A percentile compares a stretch with the other conserved stretches of the same genome.
Conservation (phyloP, 30 jellyfish, hydroid and myxozoan species). For the Aurelia aurita region DNA sequence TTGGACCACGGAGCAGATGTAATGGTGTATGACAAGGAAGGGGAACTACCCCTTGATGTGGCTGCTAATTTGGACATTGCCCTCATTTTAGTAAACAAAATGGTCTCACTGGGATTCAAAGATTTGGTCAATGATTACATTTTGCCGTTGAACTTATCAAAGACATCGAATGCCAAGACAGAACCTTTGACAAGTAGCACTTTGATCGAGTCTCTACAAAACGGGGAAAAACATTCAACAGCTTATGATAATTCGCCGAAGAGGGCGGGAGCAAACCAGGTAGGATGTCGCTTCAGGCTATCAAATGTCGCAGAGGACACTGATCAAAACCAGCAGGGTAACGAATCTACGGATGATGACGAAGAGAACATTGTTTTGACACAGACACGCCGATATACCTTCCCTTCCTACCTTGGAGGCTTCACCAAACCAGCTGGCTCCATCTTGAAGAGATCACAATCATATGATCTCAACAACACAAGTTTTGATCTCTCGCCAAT, state of each 20-base stretch:
- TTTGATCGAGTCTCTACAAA: conserved; percentile 21
- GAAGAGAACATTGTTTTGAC: not conserved
- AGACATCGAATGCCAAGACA: not conserved
- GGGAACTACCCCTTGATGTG: conserved; percentile 71
- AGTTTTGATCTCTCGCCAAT: not conserved
- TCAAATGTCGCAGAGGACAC: conserved; percentile 15
- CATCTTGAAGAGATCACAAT: conserved; percentile 54
- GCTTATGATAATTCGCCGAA: not conserved
- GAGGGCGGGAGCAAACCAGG: conserved; percentile 6
- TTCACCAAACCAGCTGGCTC: conserved; percentile 50
- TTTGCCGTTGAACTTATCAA: conserved; percentile 30
- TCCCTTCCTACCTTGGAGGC: conserved; percentile 48
- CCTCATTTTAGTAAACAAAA: conserved; percentile 38
- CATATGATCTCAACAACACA: conserved; percentile 11
- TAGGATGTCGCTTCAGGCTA: conserved; percentile 65
- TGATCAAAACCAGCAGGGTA: not conserved
- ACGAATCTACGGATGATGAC: conserved; percentile 14
- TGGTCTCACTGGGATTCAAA: conserved; percentile 67
- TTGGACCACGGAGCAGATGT: conserved; percentile 72
- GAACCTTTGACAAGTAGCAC: conserved; percentile 9
- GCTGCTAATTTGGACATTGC: conserved; percentile 55
- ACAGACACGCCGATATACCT: conserved; percentile 48
- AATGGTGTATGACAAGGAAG: conserved; percentile 37
- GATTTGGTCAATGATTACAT: conserved; percentile 47
- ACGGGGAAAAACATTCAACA: not conserved